phyloP scores from a whole-genome alignment of 35 echinoderm and acorn worm species.

The Hemicentrotus pulcherrimus region DNA sequence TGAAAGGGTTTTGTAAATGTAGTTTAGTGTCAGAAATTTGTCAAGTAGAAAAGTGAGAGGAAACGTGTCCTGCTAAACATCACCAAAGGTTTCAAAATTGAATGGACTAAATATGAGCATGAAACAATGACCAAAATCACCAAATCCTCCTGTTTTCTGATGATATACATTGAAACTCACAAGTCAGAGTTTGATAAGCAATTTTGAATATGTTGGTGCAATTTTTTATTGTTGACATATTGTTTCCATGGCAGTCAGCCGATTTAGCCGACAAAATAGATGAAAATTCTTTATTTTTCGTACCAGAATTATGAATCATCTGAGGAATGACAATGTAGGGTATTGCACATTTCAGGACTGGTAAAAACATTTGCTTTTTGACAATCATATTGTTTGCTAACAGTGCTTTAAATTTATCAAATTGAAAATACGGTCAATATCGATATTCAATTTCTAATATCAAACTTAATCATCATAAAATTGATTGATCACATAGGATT shows the following conservation, averaged over 20 bases:
- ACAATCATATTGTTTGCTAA: no score
- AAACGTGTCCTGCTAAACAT: background rate
- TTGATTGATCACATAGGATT: no score
- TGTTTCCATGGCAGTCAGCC: background rate
- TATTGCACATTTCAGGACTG: no score
- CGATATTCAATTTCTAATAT: no score
- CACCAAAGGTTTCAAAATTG: background rate
- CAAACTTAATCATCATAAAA: no score
- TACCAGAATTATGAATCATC: no score
- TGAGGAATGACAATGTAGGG: no score
- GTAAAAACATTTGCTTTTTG: no score
- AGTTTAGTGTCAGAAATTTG: background rate
- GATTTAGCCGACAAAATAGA: no score
- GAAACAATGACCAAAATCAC: background rate
- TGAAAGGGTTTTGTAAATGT: background rate
- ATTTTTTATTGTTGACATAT: background rate
- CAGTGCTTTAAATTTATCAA: no score
- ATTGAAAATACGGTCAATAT: no score
- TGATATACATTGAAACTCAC: background rate
- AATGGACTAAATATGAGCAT: background rate
- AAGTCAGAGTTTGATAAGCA: background rate
- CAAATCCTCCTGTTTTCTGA: background rate
- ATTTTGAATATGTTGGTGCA: background rate
- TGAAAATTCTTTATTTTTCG: no score
- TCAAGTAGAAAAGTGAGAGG: background rate